Evolutionary conservation across 2,888 invertebrate species (phyloP), one percentile per base, ranked within the genome.

Genomic region (Leptopilina drosophilae): DNA sequence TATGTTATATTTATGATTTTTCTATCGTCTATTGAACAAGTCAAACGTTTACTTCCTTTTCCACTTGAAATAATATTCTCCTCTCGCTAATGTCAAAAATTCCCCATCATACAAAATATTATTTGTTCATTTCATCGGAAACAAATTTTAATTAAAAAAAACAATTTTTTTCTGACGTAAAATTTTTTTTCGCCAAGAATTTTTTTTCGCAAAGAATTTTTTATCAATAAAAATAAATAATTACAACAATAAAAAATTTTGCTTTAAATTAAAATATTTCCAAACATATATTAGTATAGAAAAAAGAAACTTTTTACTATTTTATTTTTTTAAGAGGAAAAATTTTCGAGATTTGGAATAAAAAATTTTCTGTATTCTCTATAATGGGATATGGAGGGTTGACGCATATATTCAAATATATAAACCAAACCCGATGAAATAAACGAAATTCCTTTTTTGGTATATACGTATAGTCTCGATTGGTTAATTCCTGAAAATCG

Each of bases 401-500:
- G 5, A 59, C 5, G 59, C 15, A 8, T 67, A 15, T 69, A 49
- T 69, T 49, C 49, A 15, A 9, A 20, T 20, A 20, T 20, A 69
- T 69, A 69, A 49, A 69, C 14, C 49, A 6, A 26, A 26, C 12
- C 26, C 3, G 49, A 11, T 20, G 20, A 49, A 26, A 53, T 49
- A 20, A 15, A 46, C 15, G 49, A 49, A 49, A 26, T 69, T 49
- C 14, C 49, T 69, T 42, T 42, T 67, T 69, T 69, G 20, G 20
- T 53, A 69, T 20, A 49, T 33, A 1, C 3, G 33, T 33, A 33
- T 6, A 42, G 49, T 49, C 69, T 49, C 49, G 69, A 53, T 69
- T 69, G 26, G 26, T 69, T 49, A 69, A 69, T 69, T 69, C 53
- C 49, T 46, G 26, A 46, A 69, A 69, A 69, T 49, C 49, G 69